A percentile compares a stretch with the other conserved stretches of the same genome.
Evolutionary conservation across 2,797 vertebrate species (phyloP).

Genomic region (Cyclopterus lumpus): DNA sequence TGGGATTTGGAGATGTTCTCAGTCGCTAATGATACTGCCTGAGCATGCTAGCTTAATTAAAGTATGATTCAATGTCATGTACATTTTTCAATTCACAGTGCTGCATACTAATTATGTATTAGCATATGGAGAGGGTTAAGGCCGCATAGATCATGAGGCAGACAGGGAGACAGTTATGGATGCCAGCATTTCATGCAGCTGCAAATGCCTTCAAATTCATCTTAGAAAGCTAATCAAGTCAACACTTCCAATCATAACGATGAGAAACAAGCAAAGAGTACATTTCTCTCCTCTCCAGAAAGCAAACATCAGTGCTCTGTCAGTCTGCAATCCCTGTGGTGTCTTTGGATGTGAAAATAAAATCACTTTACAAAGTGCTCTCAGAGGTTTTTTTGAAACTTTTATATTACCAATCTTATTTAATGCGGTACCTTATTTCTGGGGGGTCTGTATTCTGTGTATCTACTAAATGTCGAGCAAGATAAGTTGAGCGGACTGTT

Average conservation of each 20-base stretch:
- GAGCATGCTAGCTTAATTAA: constrained; percentile 60
- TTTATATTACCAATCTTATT: constrained; percentile 47
- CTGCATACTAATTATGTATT: constrained; percentile 66
- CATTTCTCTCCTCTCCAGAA: constrained; percentile 28
- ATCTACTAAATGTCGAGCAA: constrained; percentile 9
- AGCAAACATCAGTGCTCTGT: constrained; percentile 33
- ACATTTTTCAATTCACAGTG: constrained; percentile 48
- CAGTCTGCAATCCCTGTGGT: constrained; percentile 22
- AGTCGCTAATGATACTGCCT: constrained; percentile 49
- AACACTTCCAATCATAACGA: constrained; percentile 33
- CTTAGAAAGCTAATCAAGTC: constrained; percentile 31
- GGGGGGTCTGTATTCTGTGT: constrained; percentile 11
- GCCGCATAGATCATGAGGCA: constrained; percentile 46
- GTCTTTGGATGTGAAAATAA: constrained; percentile 46
- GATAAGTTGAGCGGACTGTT: constrained; percentile 26
- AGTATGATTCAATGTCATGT: constrained; percentile 64
- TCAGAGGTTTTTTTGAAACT: constrained; percentile 42
- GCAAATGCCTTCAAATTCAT: constrained; percentile 41
- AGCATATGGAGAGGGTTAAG: constrained; percentile 58
- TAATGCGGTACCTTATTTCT: constrained; percentile 30
- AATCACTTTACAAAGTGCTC: constrained; percentile 33
- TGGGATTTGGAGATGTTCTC: constrained; percentile 31
- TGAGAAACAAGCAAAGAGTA: not conserved
- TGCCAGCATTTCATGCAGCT: constrained; percentile 32
- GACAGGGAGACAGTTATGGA: constrained; percentile 37